Evolutionary conservation across 23 tunicate species (phyloP).

Genomic region (Pegea sp.): DNA sequence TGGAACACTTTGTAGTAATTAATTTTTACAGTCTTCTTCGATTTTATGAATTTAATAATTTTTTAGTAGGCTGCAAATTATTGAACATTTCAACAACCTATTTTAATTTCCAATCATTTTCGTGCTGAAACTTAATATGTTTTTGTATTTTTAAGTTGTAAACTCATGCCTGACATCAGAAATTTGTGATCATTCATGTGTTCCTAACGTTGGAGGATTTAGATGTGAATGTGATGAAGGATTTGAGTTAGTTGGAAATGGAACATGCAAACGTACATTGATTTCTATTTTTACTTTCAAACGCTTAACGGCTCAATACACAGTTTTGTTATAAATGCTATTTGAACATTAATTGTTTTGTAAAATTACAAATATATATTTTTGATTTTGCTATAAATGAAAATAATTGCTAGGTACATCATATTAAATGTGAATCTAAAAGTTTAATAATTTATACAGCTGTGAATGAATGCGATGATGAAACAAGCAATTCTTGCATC

Average conservation of each 20-base stretch:
- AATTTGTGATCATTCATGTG: conserved; percentile 9
- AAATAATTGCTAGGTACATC: too few species aligned
- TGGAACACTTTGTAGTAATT: conserved; percentile 4
- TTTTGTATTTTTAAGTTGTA: too few species aligned
- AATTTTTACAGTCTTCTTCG: too few species aligned
- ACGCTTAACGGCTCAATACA: neutral
- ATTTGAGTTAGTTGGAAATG: neutral
- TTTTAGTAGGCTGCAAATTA: too few species aligned
- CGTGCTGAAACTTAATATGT: too few species aligned
- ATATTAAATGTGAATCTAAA: too few species aligned
- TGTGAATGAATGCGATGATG: neutral
- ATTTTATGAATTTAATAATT: too few species aligned
- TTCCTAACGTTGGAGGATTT: conserved; percentile 1
- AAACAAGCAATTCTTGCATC: neutral
- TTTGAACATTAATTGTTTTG: too few species aligned
- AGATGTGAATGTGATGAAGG: conserved; percentile 7
- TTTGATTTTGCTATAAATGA: neutral
- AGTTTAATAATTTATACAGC: neutral
- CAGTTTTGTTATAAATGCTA: neutral
- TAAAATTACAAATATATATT: too few species aligned
- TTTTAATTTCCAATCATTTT: too few species aligned
- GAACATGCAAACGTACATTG: conserved; percentile 6
- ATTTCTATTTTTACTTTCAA: too few species aligned
- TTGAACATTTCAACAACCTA: too few species aligned
- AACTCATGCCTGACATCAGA: neutral